Conservation (phyloP, 1,140 invertebrate species). For the Bombus waltoni region DNA sequence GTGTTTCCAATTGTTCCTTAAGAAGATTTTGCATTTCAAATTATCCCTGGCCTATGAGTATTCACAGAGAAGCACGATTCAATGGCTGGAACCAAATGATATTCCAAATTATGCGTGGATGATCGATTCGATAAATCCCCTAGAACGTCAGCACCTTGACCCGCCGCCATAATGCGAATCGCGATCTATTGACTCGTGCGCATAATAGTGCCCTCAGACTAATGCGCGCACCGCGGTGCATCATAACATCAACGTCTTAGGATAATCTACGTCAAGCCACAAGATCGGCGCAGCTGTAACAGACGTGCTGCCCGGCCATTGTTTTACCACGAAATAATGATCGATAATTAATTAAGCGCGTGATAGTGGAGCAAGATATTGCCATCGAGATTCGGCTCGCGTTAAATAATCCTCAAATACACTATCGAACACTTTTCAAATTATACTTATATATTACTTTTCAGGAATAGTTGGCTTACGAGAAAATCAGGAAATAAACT, state of each 20-base stretch:
- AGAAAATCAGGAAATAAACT: neutral
- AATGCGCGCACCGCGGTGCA: conserved; percentile 50
- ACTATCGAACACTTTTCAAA: neutral
- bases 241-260: conserved; percentile 66
- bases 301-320: conserved; percentile 53
- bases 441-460: too few relatives aligned
- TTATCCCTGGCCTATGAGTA: neutral
- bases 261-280: conserved; percentile 65
- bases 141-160: conserved; percentile 49
- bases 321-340: conserved; percentile 57
- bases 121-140: conserved; percentile 63
- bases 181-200: conserved; percentile 63
- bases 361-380: neutral
- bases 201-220: conserved; percentile 52
- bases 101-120: conserved; percentile 35
- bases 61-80: neutral
- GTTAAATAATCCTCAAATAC: neutral
- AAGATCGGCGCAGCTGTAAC: conserved; percentile 53
- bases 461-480: neutral
- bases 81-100: conserved; percentile 20
- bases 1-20: neutral
- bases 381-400: neutral
- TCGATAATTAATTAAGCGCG: conserved; percentile 54
- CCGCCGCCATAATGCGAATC: conserved; percentile 59
- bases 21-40: conserved; percentile 19